Conservation (phyloP, 2,888 invertebrate genomes). For the Cephus rjabovi region DNA sequence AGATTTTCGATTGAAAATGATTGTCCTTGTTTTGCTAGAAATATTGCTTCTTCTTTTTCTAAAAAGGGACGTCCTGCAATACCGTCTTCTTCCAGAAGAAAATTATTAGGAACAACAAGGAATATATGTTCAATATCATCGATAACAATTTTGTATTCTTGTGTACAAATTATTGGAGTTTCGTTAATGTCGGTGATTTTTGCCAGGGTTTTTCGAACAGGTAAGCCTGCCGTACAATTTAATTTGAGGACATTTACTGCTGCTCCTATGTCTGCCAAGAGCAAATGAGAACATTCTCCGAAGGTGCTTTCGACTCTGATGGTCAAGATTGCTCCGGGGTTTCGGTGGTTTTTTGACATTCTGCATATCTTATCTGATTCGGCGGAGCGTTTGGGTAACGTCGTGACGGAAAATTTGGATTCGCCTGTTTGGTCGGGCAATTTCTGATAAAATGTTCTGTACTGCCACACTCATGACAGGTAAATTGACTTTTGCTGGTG, state of each 20-base stretch:
- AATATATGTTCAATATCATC: slow-evolving; percentile 9
- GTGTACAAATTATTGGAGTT: slow-evolving; percentile 7
- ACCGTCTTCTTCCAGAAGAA: slow-evolving; percentile 19
- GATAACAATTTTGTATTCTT: slow-evolving; percentile 13
- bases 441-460: slow-evolving; percentile 14
- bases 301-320: no score
- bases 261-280: slow-evolving; percentile 22
- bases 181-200: slow-evolving; percentile 16
- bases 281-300: neutral
- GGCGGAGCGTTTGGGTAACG: no score
- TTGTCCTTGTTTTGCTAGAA: slow-evolving; percentile 7
- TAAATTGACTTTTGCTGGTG: no score
- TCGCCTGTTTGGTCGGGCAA: neutral
- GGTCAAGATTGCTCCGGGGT: no score
- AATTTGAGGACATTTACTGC: slow-evolving; percentile 19
- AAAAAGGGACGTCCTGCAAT: slow-evolving; percentile 18
- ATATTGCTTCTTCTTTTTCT: slow-evolving; percentile 14
- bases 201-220: slow-evolving; percentile 1
- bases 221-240: slow-evolving; percentile 10
- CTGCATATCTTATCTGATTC: no score
- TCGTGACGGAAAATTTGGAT: no score
- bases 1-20: slow-evolving; percentile 10
- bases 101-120: slow-evolving; percentile 16
- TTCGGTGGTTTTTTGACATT: no score
- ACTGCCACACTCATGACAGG: neutral